Evolutionary conservation across 2,888 invertebrate species (phyloP).

Genomic region (Cataglyphis rosenhaueri): DNA sequence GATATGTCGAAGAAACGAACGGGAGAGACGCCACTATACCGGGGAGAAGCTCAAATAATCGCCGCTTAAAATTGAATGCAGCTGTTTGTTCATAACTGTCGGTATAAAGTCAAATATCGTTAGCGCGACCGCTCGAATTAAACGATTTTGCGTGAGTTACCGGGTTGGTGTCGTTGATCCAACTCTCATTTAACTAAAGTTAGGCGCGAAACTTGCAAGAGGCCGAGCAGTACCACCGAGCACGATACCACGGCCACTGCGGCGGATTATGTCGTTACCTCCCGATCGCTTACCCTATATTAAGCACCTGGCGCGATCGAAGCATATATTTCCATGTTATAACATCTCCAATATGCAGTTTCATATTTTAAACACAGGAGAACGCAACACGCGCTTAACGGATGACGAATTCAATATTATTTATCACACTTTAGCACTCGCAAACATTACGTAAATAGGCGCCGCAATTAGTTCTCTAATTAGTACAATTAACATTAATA

Average conservation of each 20-base stretch:
- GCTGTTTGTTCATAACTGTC: slow-evolving; percentile 9
- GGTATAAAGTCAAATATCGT: slow-evolving; percentile 12
- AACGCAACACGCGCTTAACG: background rate
- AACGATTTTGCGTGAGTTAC: slow-evolving; percentile 32
- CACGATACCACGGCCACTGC: slow-evolving; percentile 18
- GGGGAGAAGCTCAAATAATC: background rate
- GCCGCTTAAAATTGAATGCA: background rate
- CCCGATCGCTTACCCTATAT: slow-evolving; percentile 15
- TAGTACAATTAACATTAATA: slow-evolving; percentile 33
- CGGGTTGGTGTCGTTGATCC: background rate
- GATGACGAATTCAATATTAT: slow-evolving; percentile 6
- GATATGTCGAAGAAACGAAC: background rate
- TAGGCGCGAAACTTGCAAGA: slow-evolving; percentile 28
- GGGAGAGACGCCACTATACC: background rate
- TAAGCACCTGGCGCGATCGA: background rate
- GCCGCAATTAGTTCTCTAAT: slow-evolving; percentile 37
- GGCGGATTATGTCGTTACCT: slow-evolving; percentile 19
- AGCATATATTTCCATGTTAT: slow-evolving; percentile 4
- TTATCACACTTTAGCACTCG: slow-evolving; percentile 19
- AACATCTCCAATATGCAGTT: background rate
- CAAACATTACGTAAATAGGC: slow-evolving; percentile 16
- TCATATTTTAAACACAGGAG: background rate
- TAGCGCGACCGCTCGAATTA: slow-evolving; percentile 18
- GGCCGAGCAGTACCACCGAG: background rate
- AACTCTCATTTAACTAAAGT: slow-evolving; percentile 33